Evolutionary conservation across 2,888 invertebrate genomes (phyloP), one percentile per base, ranked within the genome.

Genomic region (Dione juno): DNA sequence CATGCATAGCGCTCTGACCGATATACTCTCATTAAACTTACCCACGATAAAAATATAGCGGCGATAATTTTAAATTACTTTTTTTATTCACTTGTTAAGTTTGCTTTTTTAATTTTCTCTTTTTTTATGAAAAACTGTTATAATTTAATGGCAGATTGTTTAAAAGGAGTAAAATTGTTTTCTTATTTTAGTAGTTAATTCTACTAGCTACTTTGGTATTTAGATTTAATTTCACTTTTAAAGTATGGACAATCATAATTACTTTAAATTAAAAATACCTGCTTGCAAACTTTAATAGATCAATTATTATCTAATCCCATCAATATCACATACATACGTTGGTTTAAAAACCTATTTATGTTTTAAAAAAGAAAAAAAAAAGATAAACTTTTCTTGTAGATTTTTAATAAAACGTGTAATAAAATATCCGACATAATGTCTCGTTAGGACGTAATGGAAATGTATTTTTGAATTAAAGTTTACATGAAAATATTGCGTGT

Each of bases 1-100:
- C 69, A 67, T 58, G 69, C 66, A 66, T 69, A 52, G 48, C 53
- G 67, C 69, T 64, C 72, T 41, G 45, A 66, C 58, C 74, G 40
- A 72, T 74, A 74, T 68, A 72, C 70, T 68, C 70, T 74, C 74
- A 70, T 75, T 75, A 75, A 72, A 63, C 50, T 68, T 67, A 66
- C 70, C 41, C 66, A 54, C 66, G 72, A 66, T 70, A 70, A 74
- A 72, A 73, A 73, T 50, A 71, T 67, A 54, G 68, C 57, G 57
- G 66, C 67, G 64, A 64, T 72, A 70, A 68, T 72, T 70, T 72
- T 66, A 70, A 70, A 70, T 74, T 66, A 67, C 43, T 53, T 58
- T 69, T 48, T 73, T 72, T 67, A 72, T 74, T 74, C 66, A 57
- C 54, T 72, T 43, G 63, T 70, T 74, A 72, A 67, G 19, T n/a